phyloP scores from a whole-genome alignment of 2,113 vertebrate species.

The Crotalus viridis region DNA sequence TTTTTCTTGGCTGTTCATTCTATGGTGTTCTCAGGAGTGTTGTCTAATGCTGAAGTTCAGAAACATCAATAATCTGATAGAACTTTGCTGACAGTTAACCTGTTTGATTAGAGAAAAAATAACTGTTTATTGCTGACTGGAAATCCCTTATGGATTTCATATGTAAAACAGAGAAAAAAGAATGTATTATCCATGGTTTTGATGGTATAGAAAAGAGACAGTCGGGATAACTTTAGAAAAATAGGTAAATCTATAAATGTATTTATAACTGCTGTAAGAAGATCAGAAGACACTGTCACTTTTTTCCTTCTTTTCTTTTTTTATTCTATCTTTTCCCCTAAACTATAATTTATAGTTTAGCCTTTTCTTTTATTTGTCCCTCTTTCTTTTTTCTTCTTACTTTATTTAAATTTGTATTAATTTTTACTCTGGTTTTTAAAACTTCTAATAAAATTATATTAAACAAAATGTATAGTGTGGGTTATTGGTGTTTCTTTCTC shows the following conservation, averaged over 20 bases:
- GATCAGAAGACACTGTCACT: not conserved
- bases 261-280: not conserved
- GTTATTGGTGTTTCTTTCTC: not conserved
- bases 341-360: not conserved
- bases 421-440: not conserved
- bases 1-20: not conserved
- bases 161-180: not conserved
- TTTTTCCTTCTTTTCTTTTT: not conserved
- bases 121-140: not conserved
- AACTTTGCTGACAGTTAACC: not conserved
- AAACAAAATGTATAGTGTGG: not conserved
- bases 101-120: not conserved
- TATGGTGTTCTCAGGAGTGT: not conserved
- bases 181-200: not conserved
- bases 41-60: not conserved
- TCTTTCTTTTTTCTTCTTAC: not conserved
- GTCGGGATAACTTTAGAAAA: not conserved
- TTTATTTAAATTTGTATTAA: not conserved
- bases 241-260: not conserved
- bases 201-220: not conserved
- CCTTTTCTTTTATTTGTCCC: not conserved
- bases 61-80: not conserved
- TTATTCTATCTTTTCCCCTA: not conserved
- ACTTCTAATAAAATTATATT: not conserved
- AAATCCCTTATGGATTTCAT: not conserved